Conservation (phyloP, 2,797 vertebrate species). For the Eupleurogrammus muticus region DNA sequence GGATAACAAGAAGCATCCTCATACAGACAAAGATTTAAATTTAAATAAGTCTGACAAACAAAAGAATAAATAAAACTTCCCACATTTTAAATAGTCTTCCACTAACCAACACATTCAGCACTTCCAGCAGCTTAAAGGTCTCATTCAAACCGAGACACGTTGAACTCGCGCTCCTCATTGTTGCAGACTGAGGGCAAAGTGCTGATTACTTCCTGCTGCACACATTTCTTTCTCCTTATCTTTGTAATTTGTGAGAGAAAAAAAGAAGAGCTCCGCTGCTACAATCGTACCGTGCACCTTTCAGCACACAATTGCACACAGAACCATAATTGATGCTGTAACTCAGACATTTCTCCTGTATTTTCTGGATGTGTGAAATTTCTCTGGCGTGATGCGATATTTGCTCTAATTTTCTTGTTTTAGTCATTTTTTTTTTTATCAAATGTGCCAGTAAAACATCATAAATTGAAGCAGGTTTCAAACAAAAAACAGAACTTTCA, state of each 20-base stretch:
- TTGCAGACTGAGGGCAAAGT: slow-evolving; percentile 13
- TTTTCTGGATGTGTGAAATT: background rate
- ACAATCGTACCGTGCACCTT: slow-evolving; percentile 2
- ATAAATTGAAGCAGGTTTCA: background rate
- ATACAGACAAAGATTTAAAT: too few relatives aligned
- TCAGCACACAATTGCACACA: slow-evolving; percentile 1
- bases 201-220: background rate
- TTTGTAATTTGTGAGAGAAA: slow-evolving; percentile 30
- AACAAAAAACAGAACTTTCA: background rate
- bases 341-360: background rate
- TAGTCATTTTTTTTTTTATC: background rate
- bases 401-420: slow-evolving; percentile 3
- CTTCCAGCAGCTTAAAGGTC: background rate
- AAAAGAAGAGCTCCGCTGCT: slow-evolving; percentile 3
- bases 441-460: background rate
- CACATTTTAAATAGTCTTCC: background rate
- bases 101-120: background rate
- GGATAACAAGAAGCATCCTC: too few relatives aligned
- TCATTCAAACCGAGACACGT: slow-evolving; percentile 13
- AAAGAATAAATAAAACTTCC: too few relatives aligned
- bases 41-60: too few relatives aligned
- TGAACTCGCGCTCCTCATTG: slow-evolving; percentile 10
- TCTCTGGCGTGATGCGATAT: background rate
- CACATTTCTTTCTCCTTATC: slow-evolving; percentile 22
- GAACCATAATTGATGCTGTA: background rate